phyloP scores from a whole-genome alignment of 2,113 vertebrate species.

The Pyrgilauda ruficollis region DNA sequence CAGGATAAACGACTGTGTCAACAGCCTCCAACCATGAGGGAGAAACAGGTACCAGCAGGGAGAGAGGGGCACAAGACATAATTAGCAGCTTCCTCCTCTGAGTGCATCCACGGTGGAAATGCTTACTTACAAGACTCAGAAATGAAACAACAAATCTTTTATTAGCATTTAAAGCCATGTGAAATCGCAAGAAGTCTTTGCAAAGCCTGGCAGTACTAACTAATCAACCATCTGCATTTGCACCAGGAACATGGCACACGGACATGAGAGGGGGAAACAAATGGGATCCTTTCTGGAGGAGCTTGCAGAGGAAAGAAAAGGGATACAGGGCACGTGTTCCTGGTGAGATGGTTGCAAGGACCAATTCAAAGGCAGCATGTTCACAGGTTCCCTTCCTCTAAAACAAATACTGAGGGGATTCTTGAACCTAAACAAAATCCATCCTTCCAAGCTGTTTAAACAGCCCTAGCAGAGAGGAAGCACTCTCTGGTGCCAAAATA shows the following conservation, averaged over 20 bases:
- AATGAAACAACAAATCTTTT: conserved; percentile 9
- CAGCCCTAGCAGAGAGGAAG: background rate
- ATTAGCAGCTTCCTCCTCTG: conserved; percentile 15
- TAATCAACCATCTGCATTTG: background rate
- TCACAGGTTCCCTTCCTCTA: background rate
- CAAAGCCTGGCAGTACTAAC: background rate
- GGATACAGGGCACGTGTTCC: background rate
- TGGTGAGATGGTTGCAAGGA: background rate
- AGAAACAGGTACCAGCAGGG: background rate
- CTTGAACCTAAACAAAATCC: conserved; percentile 38
- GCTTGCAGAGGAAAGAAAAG: background rate
- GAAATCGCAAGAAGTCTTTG: background rate
- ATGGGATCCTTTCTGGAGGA: background rate
- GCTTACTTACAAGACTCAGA: background rate
- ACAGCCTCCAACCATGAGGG: background rate
- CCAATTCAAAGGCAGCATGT: background rate
- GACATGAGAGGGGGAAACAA: background rate
- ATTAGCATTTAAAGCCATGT: background rate
- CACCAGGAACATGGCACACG: background rate
- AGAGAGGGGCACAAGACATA: background rate
- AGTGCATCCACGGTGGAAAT: background rate
- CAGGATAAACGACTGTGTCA: background rate
- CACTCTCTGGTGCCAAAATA: conserved; percentile 18
- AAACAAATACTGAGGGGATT: background rate
- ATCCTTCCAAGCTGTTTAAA: conserved; percentile 50